Evolutionary conservation across 2,888 invertebrate species (phyloP).

Genomic region (Mythimna vitellina): DNA sequence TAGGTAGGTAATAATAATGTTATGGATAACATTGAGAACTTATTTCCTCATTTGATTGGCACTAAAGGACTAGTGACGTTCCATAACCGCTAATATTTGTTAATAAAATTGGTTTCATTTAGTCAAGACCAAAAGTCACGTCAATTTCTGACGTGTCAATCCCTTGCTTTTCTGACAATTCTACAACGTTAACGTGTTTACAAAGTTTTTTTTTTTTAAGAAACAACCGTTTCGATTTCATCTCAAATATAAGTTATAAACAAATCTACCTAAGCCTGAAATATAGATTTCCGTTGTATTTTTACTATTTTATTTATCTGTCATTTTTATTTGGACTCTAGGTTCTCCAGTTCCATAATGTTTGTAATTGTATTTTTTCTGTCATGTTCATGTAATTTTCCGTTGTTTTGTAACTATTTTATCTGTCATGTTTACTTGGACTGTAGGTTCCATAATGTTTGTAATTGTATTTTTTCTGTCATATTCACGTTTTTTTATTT

Average conservation of each 20-base stretch:
- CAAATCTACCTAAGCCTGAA: neutral
- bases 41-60: constrained; percentile 11
- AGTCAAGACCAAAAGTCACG: neutral
- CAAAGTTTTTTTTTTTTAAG: neutral
- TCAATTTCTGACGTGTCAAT: constrained; percentile 3
- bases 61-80: neutral
- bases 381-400: no score
- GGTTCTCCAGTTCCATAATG: no score
- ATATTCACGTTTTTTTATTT: no score
- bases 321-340: neutral
- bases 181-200: neutral
- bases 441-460: neutral
- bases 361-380: no score
- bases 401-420: no score
- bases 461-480: no score
- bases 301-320: neutral
- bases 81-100: neutral
- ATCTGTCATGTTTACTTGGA: neutral
- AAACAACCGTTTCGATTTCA: constrained; percentile 15
- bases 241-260: neutral
- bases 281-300: neutral
- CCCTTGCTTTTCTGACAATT: constrained; percentile 1
- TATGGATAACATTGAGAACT: neutral
- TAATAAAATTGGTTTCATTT: constrained; percentile 1
- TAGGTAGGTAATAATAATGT: neutral